Evolutionary conservation across 1,140 invertebrate species (phyloP), one percentile per base, ranked within the genome.

Genomic region (Listronotus bonariensis): DNA sequence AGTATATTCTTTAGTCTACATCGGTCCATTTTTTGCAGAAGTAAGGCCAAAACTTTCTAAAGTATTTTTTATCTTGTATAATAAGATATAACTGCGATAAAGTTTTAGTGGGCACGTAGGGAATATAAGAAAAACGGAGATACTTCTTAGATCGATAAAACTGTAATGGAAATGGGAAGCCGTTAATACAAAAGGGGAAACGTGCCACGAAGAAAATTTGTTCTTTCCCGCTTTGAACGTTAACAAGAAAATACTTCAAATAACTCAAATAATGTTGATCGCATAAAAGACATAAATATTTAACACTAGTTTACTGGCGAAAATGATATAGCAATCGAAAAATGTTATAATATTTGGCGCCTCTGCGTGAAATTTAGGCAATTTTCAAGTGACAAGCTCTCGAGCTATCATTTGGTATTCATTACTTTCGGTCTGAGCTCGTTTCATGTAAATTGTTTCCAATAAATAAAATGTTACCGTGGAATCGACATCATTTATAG

Each of bases 91-190:
- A 40, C 54, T 14, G 26, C 40, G 54, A 56, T 56, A 56, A 43
- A 56, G 54, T 34, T 34, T 40, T 56, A 31, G 56, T 18, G 43
- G 43, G 42, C 56, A 58, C 56, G 42, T 58, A 46, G 60, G 43
- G 60, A 63, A 63, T 63, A 63, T 63, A 63, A 63, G 34, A 53
- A 54, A 54, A 63, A 55, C 20, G 52, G 51, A 55, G 60, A 63
- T 63, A 55, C 60, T 63, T 63, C 17, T 48, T 6, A 45, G 52
- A 63, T 63, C 60, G 60, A 63, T 63, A 54, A 53, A 55, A 48
- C 60, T 55, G 52, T 63, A 55, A 63, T 63, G 60, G 60, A 63
- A 63, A 63, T 63, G 52, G 60, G 52, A 53, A 63, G 60, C 52
- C 52, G 60, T 63, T 63, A 63, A 63, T 41, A 63, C 60, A 63